phyloP scores from a whole-genome alignment of 2,113 vertebrate genomes.

The Paratilapia polleni region DNA sequence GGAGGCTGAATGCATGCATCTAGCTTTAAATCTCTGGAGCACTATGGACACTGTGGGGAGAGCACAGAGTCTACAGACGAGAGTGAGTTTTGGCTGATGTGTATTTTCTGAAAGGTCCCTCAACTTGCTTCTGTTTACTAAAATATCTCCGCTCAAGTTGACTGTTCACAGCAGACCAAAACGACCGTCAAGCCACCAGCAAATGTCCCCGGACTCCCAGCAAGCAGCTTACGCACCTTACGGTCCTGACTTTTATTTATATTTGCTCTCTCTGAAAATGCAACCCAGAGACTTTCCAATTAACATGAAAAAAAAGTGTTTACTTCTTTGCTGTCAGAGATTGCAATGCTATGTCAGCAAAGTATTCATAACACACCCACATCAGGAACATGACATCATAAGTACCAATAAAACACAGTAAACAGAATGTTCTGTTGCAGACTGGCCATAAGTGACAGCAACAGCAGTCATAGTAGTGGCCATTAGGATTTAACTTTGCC shows the following conservation, averaged over 20 bases:
- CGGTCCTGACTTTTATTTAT: conserved; percentile 10
- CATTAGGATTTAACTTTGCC: not conserved
- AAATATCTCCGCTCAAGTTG: not conserved
- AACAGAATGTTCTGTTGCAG: conserved; percentile 11
- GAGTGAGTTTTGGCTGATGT: not conserved
- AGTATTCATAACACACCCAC: conserved; percentile 5
- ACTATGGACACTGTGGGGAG: fast-evolving
- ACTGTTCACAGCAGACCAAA: not conserved
- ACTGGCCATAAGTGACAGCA: not conserved
- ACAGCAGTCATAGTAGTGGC: not conserved
- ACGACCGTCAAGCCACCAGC: not conserved
- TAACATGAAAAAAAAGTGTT: conserved; percentile 8
- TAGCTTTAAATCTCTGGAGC: not conserved
- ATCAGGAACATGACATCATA: not conserved
- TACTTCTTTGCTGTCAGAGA: not conserved
- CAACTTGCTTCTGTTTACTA: not conserved
- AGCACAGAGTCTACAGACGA: not conserved
- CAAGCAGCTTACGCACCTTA: not conserved
- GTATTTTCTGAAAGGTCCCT: not conserved
- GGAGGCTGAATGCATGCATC: not conserved
- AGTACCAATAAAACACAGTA: not conserved
- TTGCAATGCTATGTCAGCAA: conserved; percentile 19
- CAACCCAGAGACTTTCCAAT: not conserved
- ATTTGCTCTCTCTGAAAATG: not conserved
- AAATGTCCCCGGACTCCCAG: too few relatives aligned